Base-by-base conservation (phyloP, 1,140 invertebrate genomes). In the Hycleus cichorii region DNA sequence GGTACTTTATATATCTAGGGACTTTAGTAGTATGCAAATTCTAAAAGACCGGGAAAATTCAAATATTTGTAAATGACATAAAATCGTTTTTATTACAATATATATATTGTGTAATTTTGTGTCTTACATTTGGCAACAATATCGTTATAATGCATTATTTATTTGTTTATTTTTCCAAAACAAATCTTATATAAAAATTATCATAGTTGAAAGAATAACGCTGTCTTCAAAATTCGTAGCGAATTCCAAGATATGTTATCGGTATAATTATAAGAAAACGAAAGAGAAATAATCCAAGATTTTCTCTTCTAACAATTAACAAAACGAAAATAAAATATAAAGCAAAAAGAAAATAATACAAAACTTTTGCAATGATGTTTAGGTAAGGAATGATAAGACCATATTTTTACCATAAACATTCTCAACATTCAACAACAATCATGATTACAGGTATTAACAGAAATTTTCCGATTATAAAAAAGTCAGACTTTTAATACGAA, bases 401-500 rank as follows among this genome's bases (percentile, higher is more conserved):
- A 62, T 58, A 58, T 59, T 54, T 62, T 65, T 58, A 59, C 59
- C 51, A 45, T 45, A 47, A 57, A 53, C 53, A 55, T 57, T 47
- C 38, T 47, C 50, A 59, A 53, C 32, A 40, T 25, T 51, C 45
- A 11, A 18, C 8, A 53, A 38, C 18, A 44, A 61, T 64, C 60
- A 65, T 65, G 64, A 60, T 65, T 65, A 65, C 64, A 64, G 56
- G 60, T 52, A 58, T 58, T 57, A 59, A 59, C 49, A 57, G 40
- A 56, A n/a, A 62, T 49, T 54, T 62, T 10, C 4, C 9, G 3
- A n/a, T n/a, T 42, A 62, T 59, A 59, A 56, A 59, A 64, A 59
- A 62, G 49, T 64, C 58, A 59, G 63, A 64, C 58, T 62, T 62
- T 64, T 64, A 38, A 11, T 50, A 53, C 42, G 55, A 60, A 54